Conservation (phyloP, 2,797 vertebrate species). For the Chrysocyon brachyurus region DNA sequence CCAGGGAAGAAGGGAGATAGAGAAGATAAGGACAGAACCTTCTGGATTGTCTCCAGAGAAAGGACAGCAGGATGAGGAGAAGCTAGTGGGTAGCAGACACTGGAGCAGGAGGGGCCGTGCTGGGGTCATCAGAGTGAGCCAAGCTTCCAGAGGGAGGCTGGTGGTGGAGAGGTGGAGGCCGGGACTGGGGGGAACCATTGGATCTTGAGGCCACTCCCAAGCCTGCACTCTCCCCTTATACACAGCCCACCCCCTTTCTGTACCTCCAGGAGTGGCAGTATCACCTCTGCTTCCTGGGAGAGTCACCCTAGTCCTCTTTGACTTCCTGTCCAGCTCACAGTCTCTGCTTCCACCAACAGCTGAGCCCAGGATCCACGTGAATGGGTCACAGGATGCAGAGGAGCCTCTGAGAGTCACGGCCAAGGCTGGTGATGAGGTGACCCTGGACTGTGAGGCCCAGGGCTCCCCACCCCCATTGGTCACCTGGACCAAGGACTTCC, state of each 20-base stretch:
- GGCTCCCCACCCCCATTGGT: constrained; percentile 93
- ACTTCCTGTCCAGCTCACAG: neutral
- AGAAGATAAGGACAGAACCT: neutral
- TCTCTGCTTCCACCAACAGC: constrained; percentile 85
- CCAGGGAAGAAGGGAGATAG: neutral
- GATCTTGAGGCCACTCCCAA: too few species aligned
- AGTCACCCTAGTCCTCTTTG: accelerated
- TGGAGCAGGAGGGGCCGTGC: neutral
- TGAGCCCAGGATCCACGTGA: constrained; percentile 90
- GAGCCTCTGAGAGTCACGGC: constrained; percentile 87
- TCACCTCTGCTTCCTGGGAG: neutral
- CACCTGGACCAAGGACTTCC: constrained; percentile 92
- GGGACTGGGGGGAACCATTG: accelerated
- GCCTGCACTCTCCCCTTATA: accelerated
- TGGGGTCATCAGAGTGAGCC: neutral
- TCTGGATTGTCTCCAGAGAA: neutral
- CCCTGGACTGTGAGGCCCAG: constrained; percentile 93
- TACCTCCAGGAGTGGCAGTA: accelerated
- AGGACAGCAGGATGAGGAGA: neutral
- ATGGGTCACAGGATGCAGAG: constrained; percentile 82
- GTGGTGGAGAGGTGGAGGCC: neutral
- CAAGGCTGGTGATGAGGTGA: constrained; percentile 92
- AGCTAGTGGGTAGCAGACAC: accelerated
- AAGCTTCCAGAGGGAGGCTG: neutral
- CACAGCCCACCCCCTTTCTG: neutral